Evolutionary conservation across 92 coral and sea anemone species (phyloP), one percentile per base, ranked within the genome.

Genomic region (Epizoanthus ramosus): DNA sequence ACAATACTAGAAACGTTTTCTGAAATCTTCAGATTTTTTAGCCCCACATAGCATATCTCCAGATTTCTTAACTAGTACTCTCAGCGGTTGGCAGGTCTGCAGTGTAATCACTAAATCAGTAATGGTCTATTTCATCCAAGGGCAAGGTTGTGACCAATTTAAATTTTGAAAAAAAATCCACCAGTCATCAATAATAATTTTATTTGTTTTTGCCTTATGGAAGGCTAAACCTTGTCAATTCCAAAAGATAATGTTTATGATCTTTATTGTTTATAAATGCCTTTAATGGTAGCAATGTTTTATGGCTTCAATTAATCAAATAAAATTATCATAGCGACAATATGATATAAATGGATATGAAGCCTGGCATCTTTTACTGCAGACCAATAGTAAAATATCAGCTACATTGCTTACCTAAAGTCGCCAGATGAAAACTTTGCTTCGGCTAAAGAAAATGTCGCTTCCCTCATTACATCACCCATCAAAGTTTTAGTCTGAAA

Each of bases 391-490:
- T 24, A 63, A 63, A 1, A 63, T 23, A 9, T 8, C 68, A 63
- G 5, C 68, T 63, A 17, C 18, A 25, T 16, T 7, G 31, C 69
- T 57, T 63, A 97, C 99, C 99, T 94, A 79, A 94, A 96, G 75
- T 94, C 99, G 25, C 97, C 97, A 13, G 99, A 94, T 14, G 98
- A 96, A 92, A 96, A 97, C 67, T 94, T 97, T 65, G 99, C 99
- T 79, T 97, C 99, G 5, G 99, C 99, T 56, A 97, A 87, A 24
- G 99, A 97, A 80, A 97, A 97, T 43, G 98, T 95, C 4, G 99
- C 99, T 80, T 97, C 99, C 59, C 95, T 90, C 99, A 97, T 97
- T 33, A 97, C 94, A 72, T 97, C 98, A 77, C 98, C 99, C 99
- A 97, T 97, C 56, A 97, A 73, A 80, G 98, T 93, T 74, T 97